Percentiles rank a stretch among this genome's conserved stretches.
These are phyloP conservation scores for Cetoscarus ocellatus DNA, from an alignment of 2,797 vertebrate genomes.

Conservation along the genomic window DNA sequence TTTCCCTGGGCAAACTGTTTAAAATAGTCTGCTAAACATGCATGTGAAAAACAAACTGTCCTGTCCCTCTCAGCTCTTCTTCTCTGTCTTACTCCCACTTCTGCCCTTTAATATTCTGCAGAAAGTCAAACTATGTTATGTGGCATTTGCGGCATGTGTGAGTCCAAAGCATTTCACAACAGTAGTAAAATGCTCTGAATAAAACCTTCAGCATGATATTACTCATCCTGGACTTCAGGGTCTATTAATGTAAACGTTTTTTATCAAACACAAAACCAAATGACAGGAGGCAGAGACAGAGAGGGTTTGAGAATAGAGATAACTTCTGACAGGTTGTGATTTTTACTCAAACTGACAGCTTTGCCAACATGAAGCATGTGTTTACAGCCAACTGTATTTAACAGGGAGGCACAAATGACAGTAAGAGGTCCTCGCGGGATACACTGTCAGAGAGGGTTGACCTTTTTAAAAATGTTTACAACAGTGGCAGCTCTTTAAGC, in stretches of 20 bases:
- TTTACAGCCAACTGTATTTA: conserved; percentile 40
- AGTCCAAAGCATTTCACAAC: conserved; percentile 41
- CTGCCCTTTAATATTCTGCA: conserved; percentile 63
- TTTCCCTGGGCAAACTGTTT: conserved; percentile 71
- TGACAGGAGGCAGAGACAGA: neutral
- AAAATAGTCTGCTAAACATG: conserved; percentile 63
- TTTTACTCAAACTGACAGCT: conserved; percentile 47
- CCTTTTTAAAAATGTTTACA: too few species aligned
- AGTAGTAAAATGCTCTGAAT: conserved; percentile 38
- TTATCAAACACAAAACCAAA: conserved; percentile 8
- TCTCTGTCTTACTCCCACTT: conserved; percentile 57
- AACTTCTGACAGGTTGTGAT: conserved; percentile 48
- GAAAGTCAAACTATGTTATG: conserved; percentile 65
- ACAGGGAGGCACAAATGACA: neutral
- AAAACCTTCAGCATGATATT: conserved; percentile 46
- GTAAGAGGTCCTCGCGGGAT: neutral
- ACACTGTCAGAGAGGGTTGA: neutral
- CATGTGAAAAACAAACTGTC: conserved; percentile 51
- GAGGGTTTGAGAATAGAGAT: conserved; percentile 2
- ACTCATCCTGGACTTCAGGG: conserved; percentile 23
- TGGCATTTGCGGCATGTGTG: conserved; percentile 48
- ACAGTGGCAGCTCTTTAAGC: too few species aligned
- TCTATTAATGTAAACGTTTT: conserved; percentile 14
- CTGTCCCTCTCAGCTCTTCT: conserved; percentile 44
- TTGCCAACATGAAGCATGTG: conserved; percentile 48